Percentiles rank a stretch among this genome's conserved stretches.
These are phyloP conservation scores for Euthynnus affinis DNA, from an alignment of 2,797 vertebrate genomes.

Conservation along the genomic window DNA sequence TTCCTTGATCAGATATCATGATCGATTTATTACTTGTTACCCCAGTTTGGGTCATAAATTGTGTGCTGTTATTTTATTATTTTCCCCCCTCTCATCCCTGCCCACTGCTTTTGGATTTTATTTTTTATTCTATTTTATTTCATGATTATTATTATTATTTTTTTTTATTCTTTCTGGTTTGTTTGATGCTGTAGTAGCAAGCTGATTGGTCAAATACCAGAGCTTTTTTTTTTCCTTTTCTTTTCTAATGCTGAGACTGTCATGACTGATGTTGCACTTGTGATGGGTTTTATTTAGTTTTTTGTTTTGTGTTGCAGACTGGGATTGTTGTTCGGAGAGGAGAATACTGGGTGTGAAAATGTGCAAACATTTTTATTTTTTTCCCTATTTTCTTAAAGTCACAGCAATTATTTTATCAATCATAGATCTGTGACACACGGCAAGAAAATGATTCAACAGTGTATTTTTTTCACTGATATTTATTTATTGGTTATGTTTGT, in stretches of 20 bases:
- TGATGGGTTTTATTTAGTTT: slow-evolving; percentile 72
- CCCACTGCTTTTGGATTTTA: slow-evolving; percentile 45
- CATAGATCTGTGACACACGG: slow-evolving; percentile 76
- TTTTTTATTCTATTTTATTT: slow-evolving; percentile 43
- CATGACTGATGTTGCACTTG: slow-evolving; percentile 84
- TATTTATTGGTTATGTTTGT: slow-evolving; percentile 82
- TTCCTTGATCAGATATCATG: slow-evolving; percentile 66
- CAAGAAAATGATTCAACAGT: slow-evolving; percentile 78
- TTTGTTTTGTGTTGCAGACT: slow-evolving; percentile 66
- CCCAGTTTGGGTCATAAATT: slow-evolving; percentile 67
- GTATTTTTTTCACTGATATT: slow-evolving; percentile 85
- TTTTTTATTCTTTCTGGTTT: slow-evolving; percentile 57
- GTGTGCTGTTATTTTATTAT: slow-evolving; percentile 74
- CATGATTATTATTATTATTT: slow-evolving; percentile 44
- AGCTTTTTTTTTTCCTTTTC: slow-evolving; percentile 36
- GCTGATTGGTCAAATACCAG: slow-evolving; percentile 72
- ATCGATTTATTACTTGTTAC: slow-evolving; percentile 65
- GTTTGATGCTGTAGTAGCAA: slow-evolving; percentile 80
- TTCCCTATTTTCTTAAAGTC: slow-evolving; percentile 72
- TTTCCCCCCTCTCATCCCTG: not conserved
- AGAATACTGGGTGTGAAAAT: slow-evolving; percentile 59
- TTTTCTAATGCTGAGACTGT: slow-evolving; percentile 74
- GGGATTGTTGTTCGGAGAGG: slow-evolving; percentile 60
- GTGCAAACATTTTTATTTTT: slow-evolving; percentile 25
- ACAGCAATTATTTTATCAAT: slow-evolving; percentile 79